A percentile compares a stretch with the other conserved stretches of the same genome.
Evolutionary conservation across 1,140 invertebrate species (phyloP).

Genomic region (Anagrus nilaparvatae): DNA sequence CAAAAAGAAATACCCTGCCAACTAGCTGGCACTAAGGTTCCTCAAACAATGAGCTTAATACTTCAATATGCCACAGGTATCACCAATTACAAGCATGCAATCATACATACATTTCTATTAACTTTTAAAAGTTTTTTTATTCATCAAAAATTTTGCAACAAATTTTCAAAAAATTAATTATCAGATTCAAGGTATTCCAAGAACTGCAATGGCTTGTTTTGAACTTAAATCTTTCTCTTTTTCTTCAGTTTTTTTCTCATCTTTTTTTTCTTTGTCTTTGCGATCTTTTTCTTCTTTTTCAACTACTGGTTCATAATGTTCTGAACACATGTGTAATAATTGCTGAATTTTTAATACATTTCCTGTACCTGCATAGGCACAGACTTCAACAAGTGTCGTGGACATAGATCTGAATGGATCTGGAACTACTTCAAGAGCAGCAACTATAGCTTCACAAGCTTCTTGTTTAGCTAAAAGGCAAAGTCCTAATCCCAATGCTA

Average conservation of each 20-base stretch:
- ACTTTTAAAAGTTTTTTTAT: no score
- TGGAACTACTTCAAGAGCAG: constrained; percentile 83
- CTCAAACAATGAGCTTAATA: no score
- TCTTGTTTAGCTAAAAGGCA: constrained; percentile 90
- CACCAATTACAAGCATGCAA: no score
- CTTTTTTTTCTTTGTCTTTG: constrained; percentile 48
- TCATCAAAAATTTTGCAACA: no score
- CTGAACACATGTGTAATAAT: constrained; percentile 93
- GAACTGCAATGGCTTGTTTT: constrained; percentile 92
- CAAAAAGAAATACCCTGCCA: no score
- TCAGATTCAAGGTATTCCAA: no score
- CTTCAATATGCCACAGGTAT: no score
- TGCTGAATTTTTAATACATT: constrained; percentile 98
- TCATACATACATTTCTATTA: no score
- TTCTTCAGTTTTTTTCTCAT: constrained; percentile 56
- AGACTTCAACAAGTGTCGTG: constrained; percentile 91
- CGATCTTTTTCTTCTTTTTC: constrained; percentile 48
- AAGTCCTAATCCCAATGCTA: constrained; percentile 88
- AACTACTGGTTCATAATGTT: constrained; percentile 79
- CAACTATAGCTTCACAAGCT: constrained; percentile 84
- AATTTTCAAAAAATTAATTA: no score
- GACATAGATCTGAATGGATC: constrained; percentile 94
- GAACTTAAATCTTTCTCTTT: constrained; percentile 75
- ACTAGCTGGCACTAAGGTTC: no score
- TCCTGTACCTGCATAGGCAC: constrained; percentile 97